Evolutionary conservation across 2,888 invertebrate species (phyloP).

Genomic region (Aphidoletes aphidimyza): DNA sequence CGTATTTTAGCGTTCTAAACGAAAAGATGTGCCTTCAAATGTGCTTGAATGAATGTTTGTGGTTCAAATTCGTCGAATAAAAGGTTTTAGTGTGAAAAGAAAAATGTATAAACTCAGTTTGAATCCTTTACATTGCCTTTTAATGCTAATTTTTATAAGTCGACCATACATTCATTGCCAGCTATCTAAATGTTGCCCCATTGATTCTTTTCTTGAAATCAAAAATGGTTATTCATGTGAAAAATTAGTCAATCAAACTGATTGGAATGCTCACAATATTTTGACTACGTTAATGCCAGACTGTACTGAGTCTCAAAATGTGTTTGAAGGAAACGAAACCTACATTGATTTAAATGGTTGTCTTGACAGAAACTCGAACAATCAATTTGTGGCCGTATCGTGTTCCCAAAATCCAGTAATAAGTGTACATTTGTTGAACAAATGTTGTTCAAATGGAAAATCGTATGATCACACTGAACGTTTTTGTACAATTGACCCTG

Average conservation of each 20-base stretch:
- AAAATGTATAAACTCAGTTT: too few relatives aligned
- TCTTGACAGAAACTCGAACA: background rate
- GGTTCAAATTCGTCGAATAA: too few relatives aligned
- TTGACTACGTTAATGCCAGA: background rate
- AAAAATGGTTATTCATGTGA: background rate
- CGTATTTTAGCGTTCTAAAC: background rate
- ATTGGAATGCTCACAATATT: constrained; percentile 3
- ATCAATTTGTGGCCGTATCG: constrained; percentile 12
- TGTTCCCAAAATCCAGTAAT: background rate
- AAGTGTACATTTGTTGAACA: constrained; percentile 61
- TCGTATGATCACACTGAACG: constrained; percentile 60
- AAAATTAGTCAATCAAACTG: background rate
- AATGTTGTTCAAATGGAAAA: constrained; percentile 63
- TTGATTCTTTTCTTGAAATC: background rate
- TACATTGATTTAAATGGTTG: constrained; percentile 34
- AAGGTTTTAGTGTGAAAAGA: too few relatives aligned
- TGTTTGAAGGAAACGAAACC: constrained; percentile 27
- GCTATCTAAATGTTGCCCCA: background rate
- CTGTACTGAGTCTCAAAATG: background rate
- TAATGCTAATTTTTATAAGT: background rate
- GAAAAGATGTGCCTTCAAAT: background rate
- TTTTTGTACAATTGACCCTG: constrained; percentile 59
- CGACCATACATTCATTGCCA: background rate
- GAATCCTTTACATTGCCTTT: background rate
- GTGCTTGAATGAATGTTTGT: too few relatives aligned